phyloP scores from a whole-genome alignment of 2,888 invertebrate species.

The Pseudococcus jackbeardsleyi region DNA sequence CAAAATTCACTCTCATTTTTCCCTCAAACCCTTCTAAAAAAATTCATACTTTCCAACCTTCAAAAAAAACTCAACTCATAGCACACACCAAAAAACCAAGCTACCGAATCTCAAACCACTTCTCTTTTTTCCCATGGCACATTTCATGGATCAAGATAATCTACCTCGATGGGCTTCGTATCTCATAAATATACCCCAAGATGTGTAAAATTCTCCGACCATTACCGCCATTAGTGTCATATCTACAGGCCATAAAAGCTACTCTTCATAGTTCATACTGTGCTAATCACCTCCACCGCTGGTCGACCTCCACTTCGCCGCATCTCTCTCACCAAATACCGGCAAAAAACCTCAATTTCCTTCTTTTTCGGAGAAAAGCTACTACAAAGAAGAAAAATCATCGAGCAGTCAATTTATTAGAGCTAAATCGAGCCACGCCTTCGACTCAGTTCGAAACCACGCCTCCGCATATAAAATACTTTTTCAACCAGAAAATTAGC shows the following conservation, averaged over 20 bases:
- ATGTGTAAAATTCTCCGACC: background rate
- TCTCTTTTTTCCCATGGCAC: background rate
- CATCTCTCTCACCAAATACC: background rate
- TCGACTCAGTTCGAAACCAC: background rate
- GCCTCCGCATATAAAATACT: conserved; percentile 39
- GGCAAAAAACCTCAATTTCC: background rate
- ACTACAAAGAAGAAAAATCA: background rate
- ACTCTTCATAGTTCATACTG: background rate
- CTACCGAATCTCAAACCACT: background rate
- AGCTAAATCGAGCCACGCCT: background rate
- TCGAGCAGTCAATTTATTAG: conserved; percentile 1
- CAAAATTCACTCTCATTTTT: no score
- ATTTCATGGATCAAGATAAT: background rate
- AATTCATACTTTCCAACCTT: no score
- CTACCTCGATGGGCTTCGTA: background rate
- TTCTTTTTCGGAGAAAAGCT: background rate
- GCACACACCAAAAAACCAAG: no score
- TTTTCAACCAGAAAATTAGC: conserved; percentile 54
- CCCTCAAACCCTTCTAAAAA: no score
- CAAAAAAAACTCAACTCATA: no score
- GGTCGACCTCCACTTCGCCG: background rate
- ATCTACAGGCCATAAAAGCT: conserved; percentile 1
- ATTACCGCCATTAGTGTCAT: conserved; percentile 16
- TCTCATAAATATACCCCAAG: background rate
- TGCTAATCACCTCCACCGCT: background rate